phyloP scores from a whole-genome alignment of 2,888 invertebrate genomes.

The Pollenia griseotomentosa region DNA sequence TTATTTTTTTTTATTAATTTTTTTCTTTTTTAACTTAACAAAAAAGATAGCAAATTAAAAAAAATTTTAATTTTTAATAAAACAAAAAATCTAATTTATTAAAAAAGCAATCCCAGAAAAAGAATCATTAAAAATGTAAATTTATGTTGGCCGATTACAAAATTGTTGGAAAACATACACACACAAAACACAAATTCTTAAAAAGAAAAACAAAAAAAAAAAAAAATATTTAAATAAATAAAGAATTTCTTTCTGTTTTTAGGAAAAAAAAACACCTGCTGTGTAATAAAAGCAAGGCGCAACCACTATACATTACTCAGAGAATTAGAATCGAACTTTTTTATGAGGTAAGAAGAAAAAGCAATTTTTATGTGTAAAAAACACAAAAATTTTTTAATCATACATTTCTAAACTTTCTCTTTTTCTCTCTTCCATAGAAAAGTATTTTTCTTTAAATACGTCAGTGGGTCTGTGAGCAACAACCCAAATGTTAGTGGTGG shows the following conservation, averaged over 20 bases:
- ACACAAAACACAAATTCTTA: no score
- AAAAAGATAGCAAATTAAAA: no score
- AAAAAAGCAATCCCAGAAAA: no score
- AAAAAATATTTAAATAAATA: no score
- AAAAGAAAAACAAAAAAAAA: no score
- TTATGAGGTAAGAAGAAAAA: slow-evolving; percentile 26
- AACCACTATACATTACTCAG: slow-evolving; percentile 34
- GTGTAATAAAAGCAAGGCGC: slow-evolving; percentile 1
- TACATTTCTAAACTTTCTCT: slow-evolving; percentile 17
- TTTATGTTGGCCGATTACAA: no score
- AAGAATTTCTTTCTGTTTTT: background rate
- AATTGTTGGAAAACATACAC: no score
- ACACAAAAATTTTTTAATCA: background rate
- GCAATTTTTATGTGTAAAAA: background rate
- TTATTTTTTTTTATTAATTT: no score
- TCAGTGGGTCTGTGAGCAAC: slow-evolving; percentile 15
- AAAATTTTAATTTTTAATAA: no score
- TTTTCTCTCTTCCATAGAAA: slow-evolving; percentile 30
- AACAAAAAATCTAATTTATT: no score
- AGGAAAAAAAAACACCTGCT: slow-evolving; percentile 3
- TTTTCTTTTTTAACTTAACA: no score
- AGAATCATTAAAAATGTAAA: no score
- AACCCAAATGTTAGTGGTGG: slow-evolving; percentile 31
- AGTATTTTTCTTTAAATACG: slow-evolving; percentile 19
- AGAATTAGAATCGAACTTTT: slow-evolving; percentile 8